phyloP scores from a whole-genome alignment of 2,888 invertebrate genomes.

The Tyria jacobaeae region DNA sequence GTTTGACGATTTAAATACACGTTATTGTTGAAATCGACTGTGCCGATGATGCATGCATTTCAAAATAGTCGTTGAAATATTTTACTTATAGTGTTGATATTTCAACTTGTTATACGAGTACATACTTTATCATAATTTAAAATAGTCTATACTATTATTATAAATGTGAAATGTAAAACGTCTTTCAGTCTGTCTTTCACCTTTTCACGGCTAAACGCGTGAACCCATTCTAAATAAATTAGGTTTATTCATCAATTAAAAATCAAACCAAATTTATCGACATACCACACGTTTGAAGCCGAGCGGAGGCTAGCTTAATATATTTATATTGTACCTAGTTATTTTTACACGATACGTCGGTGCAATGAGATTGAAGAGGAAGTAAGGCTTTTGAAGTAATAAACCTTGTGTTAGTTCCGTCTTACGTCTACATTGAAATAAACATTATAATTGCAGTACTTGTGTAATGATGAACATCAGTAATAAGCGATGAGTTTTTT shows the following conservation, averaged over 20 bases:
- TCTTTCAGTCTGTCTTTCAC: no score
- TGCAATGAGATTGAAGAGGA: conserved; percentile 29
- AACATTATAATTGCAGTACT: conserved; percentile 11
- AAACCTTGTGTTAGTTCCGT: conserved; percentile 37
- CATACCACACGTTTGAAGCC: no score
- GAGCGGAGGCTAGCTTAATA: no score
- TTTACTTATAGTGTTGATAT: not conserved
- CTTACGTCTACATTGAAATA: conserved; percentile 8
- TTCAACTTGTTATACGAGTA: no score
- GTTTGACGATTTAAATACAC: conserved; percentile 15
- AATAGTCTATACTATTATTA: no score
- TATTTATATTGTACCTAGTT: no score
- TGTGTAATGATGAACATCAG: conserved; percentile 1
- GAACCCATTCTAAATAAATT: no score
- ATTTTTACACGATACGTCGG: conserved; percentile 26
- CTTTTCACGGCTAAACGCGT: no score
- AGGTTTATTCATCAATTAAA: no score
- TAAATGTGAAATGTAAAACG: no score
- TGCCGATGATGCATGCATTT: not conserved
- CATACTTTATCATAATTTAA: no score
- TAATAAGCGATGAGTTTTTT: not conserved
- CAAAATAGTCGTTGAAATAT: not conserved
- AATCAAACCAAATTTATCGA: conserved; percentile 14
- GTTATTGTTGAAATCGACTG: not conserved
- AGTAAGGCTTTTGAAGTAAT: conserved; percentile 18